Evolutionary conservation across 2,797 vertebrate genomes (phyloP).

Genomic region (Labroides dimidiatus): DNA sequence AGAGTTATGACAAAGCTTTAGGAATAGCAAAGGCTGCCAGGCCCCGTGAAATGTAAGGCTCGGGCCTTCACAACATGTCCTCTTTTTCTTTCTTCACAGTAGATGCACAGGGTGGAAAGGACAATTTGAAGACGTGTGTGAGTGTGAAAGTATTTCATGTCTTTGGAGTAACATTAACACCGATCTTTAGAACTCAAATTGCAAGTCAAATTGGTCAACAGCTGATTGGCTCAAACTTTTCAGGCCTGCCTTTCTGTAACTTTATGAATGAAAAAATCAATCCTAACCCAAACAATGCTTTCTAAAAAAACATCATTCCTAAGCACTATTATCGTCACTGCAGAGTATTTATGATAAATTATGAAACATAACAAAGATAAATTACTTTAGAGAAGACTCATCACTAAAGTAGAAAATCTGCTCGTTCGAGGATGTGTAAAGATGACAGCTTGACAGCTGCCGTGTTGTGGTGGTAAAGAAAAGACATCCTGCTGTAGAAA

Average conservation of each 20-base stretch:
- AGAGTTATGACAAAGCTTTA: slow-evolving; percentile 42
- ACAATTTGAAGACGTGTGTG: slow-evolving; percentile 8
- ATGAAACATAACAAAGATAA: slow-evolving; percentile 12
- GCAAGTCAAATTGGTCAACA: neutral
- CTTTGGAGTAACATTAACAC: slow-evolving; percentile 26
- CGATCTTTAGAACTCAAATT: neutral
- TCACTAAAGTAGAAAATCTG: slow-evolving; percentile 4
- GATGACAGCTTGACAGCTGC: slow-evolving; percentile 13
- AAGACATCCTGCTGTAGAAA: slow-evolving; percentile 6
- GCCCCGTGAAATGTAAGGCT: slow-evolving; percentile 62
- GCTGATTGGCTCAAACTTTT: slow-evolving; percentile 12
- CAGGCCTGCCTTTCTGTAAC: neutral
- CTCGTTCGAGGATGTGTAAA: neutral
- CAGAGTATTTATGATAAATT: slow-evolving; percentile 21
- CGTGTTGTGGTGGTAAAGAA: slow-evolving; percentile 4
- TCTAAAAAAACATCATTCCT: slow-evolving; percentile 15
- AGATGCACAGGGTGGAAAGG: slow-evolving; percentile 24
- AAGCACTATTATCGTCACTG: neutral
- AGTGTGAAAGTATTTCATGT: slow-evolving; percentile 17
- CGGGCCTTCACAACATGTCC: slow-evolving; percentile 38
- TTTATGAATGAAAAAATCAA: neutral
- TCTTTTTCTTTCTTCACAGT: slow-evolving; percentile 42
- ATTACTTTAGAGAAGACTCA: slow-evolving; percentile 15
- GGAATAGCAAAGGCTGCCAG: slow-evolving; percentile 29
- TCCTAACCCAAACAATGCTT: neutral